A percentile compares a stretch with the other conserved stretches of the same genome.
Evolutionary conservation across 2,797 vertebrate genomes (phyloP).

Genomic region (Leptatherina wallacei): DNA sequence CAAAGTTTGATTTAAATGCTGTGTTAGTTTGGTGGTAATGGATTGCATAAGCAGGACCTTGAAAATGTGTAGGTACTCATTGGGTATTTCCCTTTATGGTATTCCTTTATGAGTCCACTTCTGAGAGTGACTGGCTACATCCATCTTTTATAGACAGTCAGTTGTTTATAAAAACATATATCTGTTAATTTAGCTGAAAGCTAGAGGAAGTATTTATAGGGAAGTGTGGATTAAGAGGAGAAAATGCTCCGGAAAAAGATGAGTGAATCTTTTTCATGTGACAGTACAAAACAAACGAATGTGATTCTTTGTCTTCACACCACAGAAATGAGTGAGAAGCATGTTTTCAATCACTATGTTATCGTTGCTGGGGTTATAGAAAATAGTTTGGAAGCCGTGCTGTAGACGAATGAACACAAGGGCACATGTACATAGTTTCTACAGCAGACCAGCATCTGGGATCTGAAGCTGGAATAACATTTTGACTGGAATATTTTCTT

Average conservation of each 20-base stretch:
- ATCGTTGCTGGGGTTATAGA: neutral
- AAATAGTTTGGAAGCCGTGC: neutral
- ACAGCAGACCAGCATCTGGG: conserved; percentile 18
- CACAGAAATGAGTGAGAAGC: neutral
- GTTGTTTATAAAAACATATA: neutral
- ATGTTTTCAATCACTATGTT: conserved; percentile 2
- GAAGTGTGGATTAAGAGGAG: neutral
- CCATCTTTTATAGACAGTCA: neutral
- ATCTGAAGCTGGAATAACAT: conserved; percentile 40
- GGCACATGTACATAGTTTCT: neutral
- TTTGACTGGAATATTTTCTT: conserved; percentile 40
- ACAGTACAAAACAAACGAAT: neutral
- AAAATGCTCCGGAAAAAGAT: neutral
- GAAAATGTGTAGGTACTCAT: neutral
- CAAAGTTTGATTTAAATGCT: no score
- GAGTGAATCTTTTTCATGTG: neutral
- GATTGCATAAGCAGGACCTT: no score
- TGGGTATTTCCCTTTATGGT: no score
- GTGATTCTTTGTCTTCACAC: neutral
- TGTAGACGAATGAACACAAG: conserved; percentile 21
- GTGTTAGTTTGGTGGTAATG: no score
- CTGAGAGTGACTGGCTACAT: neutral
- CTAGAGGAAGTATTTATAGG: neutral
- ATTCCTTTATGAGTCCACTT: neutral
- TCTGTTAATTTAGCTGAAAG: neutral